Evolutionary conservation across 2,797 vertebrate genomes (phyloP).

Genomic region (Artibeus lituratus): DNA sequence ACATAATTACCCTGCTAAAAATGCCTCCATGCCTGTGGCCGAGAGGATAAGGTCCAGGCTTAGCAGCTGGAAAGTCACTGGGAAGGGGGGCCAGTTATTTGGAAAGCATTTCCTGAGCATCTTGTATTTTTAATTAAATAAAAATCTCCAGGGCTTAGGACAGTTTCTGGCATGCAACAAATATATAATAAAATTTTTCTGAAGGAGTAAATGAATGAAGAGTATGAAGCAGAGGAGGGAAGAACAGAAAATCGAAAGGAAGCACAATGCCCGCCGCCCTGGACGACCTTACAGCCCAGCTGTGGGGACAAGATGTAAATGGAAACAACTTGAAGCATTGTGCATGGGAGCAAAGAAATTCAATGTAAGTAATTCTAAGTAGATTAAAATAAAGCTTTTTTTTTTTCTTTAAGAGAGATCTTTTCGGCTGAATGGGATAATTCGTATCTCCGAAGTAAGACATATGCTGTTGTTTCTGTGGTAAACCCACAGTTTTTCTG

Average conservation of each 20-base stretch:
- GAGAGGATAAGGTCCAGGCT: not conserved
- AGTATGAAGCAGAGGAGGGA: not conserved
- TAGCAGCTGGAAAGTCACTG: not conserved
- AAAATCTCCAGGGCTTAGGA: not conserved
- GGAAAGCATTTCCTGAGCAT: not conserved
- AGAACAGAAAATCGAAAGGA: not conserved
- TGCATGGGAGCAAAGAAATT: not conserved
- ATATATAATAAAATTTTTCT: not conserved
- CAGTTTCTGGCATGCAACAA: not conserved
- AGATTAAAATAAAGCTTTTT: not conserved
- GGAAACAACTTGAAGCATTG: not conserved
- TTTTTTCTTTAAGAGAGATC: not conserved
- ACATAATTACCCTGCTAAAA: not conserved
- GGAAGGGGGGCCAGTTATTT: not conserved
- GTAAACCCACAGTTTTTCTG: not conserved
- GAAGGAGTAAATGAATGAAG: not conserved
- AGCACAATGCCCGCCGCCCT: not conserved
- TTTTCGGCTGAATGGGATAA: not conserved
- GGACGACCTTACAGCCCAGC: not conserved
- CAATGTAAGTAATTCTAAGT: not conserved
- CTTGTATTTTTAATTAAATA: not conserved
- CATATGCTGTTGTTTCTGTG: not conserved
- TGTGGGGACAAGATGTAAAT: not conserved
- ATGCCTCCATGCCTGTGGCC: not conserved
- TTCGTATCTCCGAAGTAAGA: not conserved